Percentiles rank a stretch among this genome's conserved stretches.
Evolutionary conservation across 2,113 vertebrate species (phyloP).

Genomic region (Anser cygnoides): DNA sequence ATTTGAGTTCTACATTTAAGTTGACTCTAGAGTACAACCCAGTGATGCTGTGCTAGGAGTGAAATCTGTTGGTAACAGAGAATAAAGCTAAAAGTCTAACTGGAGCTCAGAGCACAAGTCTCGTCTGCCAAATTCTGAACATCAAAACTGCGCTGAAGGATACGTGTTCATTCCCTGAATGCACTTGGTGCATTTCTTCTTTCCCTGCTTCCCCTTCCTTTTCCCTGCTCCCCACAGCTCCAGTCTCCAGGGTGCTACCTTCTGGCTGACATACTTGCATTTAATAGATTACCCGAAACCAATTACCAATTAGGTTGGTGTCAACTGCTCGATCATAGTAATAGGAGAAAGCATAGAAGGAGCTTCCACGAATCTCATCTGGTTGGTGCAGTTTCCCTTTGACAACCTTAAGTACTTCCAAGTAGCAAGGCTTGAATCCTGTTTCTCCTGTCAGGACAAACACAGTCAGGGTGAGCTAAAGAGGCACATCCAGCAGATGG

Average conservation of each 20-base stretch:
- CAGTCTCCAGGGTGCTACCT: background rate
- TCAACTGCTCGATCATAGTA: slow-evolving; percentile 95
- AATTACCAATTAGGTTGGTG: slow-evolving; percentile 88
- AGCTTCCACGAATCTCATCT: slow-evolving; percentile 78
- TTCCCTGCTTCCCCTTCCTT: background rate
- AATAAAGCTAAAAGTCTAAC: background rate
- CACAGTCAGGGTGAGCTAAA: background rate
- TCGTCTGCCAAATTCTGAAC: background rate
- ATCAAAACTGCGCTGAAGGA: background rate
- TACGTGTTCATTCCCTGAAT: background rate
- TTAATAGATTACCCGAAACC: background rate
- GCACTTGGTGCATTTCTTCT: background rate
- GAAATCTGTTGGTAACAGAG: background rate
- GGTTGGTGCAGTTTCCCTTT: slow-evolving; percentile 89
- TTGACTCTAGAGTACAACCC: background rate
- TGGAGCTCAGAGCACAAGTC: background rate
- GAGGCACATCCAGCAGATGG: background rate
- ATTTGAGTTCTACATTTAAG: background rate
- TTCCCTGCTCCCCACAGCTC: background rate
- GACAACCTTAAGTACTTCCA: slow-evolving; percentile 87
- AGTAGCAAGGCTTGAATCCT: slow-evolving; percentile 89
- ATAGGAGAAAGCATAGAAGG: slow-evolving; percentile 97
- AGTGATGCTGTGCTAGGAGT: background rate
- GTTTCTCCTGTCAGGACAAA: slow-evolving; percentile 77
- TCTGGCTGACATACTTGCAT: background rate